Percentiles rank a stretch among this genome's conserved stretches.
Conservation (phyloP, 2,888 invertebrate species). For the Meteorus cinctellus region DNA sequence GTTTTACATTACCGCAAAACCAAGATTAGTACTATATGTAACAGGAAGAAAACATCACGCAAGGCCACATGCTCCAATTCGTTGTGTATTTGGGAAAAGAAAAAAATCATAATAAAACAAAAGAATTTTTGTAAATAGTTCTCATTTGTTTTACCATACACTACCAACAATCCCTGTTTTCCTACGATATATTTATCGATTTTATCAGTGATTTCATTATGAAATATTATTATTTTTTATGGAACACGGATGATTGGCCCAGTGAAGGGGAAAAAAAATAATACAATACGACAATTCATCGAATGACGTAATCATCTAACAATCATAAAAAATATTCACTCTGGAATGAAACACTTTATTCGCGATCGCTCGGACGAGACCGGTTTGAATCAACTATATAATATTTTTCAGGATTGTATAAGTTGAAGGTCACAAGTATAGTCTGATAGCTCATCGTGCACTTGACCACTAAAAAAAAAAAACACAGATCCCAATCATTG, state of each 20-base stretch:
- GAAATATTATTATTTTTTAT: neutral
- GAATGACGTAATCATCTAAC: neutral
- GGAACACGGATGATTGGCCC: neutral
- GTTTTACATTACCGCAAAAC: neutral
- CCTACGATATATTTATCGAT: too few species aligned
- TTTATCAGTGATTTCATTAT: too few species aligned
- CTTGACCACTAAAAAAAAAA: neutral
- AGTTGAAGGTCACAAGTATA: conserved; percentile 54
- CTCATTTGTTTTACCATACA: too few species aligned
- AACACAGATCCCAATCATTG: neutral
- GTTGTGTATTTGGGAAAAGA: neutral
- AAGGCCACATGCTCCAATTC: neutral
- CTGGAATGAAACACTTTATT: conserved; percentile 44
- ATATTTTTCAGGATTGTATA: conserved; percentile 50
- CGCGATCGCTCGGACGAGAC: conserved; percentile 52
- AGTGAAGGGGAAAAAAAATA: neutral
- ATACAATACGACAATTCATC: neutral
- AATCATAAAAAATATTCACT: conserved; percentile 8
- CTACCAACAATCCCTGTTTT: too few species aligned
- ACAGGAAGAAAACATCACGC: conserved; percentile 3
- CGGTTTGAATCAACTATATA: conserved; percentile 39
- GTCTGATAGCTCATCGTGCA: conserved; percentile 14
- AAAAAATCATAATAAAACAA: neutral
- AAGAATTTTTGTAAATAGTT: neutral
- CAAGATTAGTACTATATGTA: neutral